phyloP scores from a whole-genome alignment of 2,797 vertebrate genomes.

The Poecile montanus region DNA sequence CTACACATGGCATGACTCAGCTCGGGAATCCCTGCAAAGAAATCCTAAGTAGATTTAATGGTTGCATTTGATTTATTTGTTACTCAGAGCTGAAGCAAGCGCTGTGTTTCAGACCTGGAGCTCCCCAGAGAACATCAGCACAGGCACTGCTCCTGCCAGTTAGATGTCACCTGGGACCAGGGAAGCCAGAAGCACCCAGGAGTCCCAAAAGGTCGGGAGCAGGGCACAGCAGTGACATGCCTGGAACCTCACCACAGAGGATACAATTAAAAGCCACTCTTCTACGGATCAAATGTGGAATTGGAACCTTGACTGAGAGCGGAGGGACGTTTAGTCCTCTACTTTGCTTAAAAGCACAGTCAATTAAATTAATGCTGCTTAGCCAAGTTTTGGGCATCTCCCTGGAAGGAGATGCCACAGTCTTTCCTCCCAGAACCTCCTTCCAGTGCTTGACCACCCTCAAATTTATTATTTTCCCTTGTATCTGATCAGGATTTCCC shows the following conservation, averaged over 20 bases:
- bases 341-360: not conserved
- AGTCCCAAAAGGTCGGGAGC: not conserved
- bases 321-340: not conserved
- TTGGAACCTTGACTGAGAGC: accelerated
- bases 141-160: not conserved
- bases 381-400: not conserved
- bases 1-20: constrained; percentile 14
- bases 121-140: not conserved
- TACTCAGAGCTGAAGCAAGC: not conserved
- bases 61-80: not conserved
- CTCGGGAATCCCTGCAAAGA: constrained; percentile 11
- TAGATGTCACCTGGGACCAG: accelerated
- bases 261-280: not conserved
- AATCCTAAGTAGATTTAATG: not conserved
- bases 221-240: accelerated
- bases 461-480: not conserved
- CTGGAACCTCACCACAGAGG: not conserved
- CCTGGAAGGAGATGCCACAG: not conserved
- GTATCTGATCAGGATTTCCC: not conserved
- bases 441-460: not conserved
- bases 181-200: not conserved
- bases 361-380: not conserved
- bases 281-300: not conserved
- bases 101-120: not conserved
- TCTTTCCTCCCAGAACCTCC: not conserved